Conservation (phyloP, 35 echinoderm and acorn worm species). For the Apostichopus japonicus region DNA sequence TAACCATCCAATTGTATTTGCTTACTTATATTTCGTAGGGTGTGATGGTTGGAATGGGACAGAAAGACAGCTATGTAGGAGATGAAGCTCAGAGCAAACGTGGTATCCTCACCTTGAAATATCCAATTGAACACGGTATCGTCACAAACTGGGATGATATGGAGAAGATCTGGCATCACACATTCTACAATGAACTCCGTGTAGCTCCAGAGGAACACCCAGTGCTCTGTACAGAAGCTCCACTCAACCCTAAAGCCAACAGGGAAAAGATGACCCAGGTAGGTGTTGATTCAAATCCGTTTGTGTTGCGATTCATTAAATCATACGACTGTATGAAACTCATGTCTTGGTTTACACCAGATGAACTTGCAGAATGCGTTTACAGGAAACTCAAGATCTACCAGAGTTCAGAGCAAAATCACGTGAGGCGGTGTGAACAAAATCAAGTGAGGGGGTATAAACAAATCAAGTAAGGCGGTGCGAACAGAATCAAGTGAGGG, state of each 20-base stretch:
- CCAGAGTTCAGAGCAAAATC: too few relatives aligned
- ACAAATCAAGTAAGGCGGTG: too few relatives aligned
- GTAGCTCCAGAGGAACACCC: slow-evolving; percentile 88
- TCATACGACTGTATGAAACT: too few relatives aligned
- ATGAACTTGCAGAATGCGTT: too few relatives aligned
- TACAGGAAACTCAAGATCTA: too few relatives aligned
- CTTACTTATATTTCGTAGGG: not conserved
- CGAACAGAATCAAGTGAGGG: too few relatives aligned
- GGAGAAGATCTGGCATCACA: slow-evolving; percentile 73
- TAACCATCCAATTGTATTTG: too few relatives aligned
- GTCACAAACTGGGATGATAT: slow-evolving; percentile 73
- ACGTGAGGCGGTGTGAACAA: too few relatives aligned
- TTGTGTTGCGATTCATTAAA: too few relatives aligned
- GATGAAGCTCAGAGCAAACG: slow-evolving; percentile 62
- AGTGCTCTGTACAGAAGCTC: slow-evolving; percentile 70
- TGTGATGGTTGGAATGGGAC: slow-evolving; percentile 11
- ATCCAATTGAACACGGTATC: slow-evolving; percentile 65
- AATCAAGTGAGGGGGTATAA: too few relatives aligned
- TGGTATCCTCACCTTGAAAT: slow-evolving; percentile 52
- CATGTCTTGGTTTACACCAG: too few relatives aligned
- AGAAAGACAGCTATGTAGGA: slow-evolving; percentile 41
- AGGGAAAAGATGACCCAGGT: slow-evolving; percentile 91
- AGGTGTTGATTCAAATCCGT: not conserved
- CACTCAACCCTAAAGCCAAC: slow-evolving; percentile 83
- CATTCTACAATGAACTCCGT: slow-evolving; percentile 71